These are phyloP conservation scores for Busseola fusca DNA, from an alignment of 2,888 invertebrate species.

Conservation along the genomic window DNA sequence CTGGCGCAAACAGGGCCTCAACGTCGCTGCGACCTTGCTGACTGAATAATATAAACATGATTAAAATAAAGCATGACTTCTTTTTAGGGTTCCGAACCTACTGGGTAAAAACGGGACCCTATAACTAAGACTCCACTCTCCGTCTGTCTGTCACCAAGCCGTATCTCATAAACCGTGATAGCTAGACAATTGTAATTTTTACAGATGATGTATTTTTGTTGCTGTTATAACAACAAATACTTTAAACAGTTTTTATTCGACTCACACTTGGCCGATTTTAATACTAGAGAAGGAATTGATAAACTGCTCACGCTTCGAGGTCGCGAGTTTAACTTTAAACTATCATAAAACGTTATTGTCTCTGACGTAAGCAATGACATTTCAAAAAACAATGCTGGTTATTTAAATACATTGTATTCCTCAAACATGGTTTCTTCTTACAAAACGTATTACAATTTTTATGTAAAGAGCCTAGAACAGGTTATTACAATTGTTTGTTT, in stretches of 20 bases:
- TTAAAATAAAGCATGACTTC: neutral
- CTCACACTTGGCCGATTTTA: too few relatives aligned
- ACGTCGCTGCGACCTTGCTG: too few relatives aligned
- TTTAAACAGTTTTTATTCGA: too few relatives aligned
- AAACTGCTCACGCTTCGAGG: constrained; percentile 31
- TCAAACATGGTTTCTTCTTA: neutral
- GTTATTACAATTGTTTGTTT: neutral
- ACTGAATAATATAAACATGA: neutral
- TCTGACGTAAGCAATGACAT: constrained; percentile 30
- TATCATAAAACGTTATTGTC: constrained; percentile 24
- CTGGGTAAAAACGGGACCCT: too few relatives aligned
- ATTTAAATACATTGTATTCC: constrained; percentile 6
- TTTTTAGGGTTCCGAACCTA: too few relatives aligned
- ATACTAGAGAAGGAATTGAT: constrained; percentile 20
- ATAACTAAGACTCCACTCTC: too few relatives aligned
- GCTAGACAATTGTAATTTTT: too few relatives aligned
- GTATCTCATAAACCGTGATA: too few relatives aligned
- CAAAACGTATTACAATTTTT: neutral
- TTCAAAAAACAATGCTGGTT: constrained; percentile 5
- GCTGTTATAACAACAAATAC: too few relatives aligned
- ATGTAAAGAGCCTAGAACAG: neutral
- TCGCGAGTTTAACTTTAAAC: constrained; percentile 29
- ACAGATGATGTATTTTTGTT: too few relatives aligned
- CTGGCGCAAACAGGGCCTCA: too few relatives aligned
- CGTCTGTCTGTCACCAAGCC: too few relatives aligned